Base-by-base conservation (phyloP, 2,113 vertebrate species). In the Microtus montanus region DNA sequence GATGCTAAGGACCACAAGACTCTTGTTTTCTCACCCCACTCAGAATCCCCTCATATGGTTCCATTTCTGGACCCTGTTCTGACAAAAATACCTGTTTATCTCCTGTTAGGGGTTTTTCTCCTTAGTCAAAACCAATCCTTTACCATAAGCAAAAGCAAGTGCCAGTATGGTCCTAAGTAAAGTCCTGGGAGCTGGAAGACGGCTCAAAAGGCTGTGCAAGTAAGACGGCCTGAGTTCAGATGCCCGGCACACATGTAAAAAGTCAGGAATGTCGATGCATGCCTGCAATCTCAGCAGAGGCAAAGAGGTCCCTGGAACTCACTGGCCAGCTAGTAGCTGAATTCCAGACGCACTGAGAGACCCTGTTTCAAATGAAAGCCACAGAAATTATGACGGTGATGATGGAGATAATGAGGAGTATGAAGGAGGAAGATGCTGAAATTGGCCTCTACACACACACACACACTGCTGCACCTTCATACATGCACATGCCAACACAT, bases 41-140 rank as follows among this genome's bases (percentile, higher is more conserved):
- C 54, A 41, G 80, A 63, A 61, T 63, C 41, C 24, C 24, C 54
- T 61, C 5, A n/a, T 2, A 38, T 2, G 3, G 14, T 7, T 61
- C n/a, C 54, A 82, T 28, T 7, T 7, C 38, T 41, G 22, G 24
- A 83, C 52, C 7, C n/a, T 61, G n/a, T 63, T 83, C 22, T 24
- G 24, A 11, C 38, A 47, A 66, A 66, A 66, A 15, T 9, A 64
- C 28, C 54, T 41, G 28, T 15, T 38, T 35, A 83, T 12, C 19
- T 58, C 20, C 52, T 58, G 52, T 82, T 22, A 82, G 52, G 54
- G 93, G 93, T 11, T 80, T 68, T 28, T 84, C 17, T 83, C 47
- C 44, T 84, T n/a, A 91, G 47, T 19, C 58, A 90, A 92, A 93
- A 95, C 58, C 91, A 92, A 93, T 68, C 30, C 33, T 96, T 94